Conservation (phyloP, 2,113 vertebrate genomes). For the Myotis davidii region DNA sequence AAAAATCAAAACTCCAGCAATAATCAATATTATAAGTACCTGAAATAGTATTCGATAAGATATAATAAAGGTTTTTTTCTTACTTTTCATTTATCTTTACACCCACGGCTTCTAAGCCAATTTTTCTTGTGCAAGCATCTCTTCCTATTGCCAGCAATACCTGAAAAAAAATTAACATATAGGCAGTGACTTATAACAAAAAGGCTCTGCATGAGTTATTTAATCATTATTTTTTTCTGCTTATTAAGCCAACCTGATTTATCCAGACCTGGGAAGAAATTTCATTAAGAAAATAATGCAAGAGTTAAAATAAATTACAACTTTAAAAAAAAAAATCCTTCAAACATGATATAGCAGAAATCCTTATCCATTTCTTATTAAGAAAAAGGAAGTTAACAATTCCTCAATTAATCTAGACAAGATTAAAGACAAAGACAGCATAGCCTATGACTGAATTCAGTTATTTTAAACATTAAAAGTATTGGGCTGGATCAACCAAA, state of each 20-base stretch:
- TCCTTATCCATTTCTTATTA: not conserved
- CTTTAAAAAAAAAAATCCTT: not conserved
- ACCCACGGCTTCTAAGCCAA: constrained; percentile 89
- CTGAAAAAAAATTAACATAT: constrained; percentile 79
- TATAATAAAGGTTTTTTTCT: constrained; percentile 21
- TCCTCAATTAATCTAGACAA: not conserved
- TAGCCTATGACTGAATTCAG: not conserved
- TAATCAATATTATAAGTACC: not conserved
- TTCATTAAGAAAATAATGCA: constrained; percentile 44
- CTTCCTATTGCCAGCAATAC: constrained; percentile 89
- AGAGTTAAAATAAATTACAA: constrained; percentile 45
- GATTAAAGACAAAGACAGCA: not conserved
- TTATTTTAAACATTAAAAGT: not conserved
- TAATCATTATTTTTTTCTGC: not conserved
- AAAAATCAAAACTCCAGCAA: not conserved
- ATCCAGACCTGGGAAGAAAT: not conserved
- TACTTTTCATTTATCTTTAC: constrained; percentile 90
- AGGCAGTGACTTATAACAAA: constrained; percentile 10
- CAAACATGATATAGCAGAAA: not conserved
- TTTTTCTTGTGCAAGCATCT: constrained; percentile 87
- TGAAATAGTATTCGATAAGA: not conserved
- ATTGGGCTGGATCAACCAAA: too few relatives aligned
- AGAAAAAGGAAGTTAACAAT: not conserved
- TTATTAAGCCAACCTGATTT: constrained; percentile 11
- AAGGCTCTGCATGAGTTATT: not conserved